Evolutionary conservation across 2,888 invertebrate genomes (phyloP), one percentile per base, ranked within the genome.

Genomic region (Campoplex capitator): DNA sequence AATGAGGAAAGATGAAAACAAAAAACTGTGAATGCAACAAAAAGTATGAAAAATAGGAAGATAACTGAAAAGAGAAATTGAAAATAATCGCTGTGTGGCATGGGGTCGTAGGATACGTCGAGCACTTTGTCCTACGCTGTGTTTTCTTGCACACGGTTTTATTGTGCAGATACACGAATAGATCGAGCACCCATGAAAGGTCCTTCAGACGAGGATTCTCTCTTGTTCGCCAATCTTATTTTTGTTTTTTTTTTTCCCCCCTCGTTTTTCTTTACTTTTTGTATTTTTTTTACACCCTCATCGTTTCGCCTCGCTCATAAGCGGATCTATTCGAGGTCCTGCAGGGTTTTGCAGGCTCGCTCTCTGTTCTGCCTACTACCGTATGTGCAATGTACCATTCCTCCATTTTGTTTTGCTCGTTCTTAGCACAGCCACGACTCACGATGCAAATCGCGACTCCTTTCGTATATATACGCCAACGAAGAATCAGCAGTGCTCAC

Each of bases 401-500:
- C 56, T 56, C 54, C 54, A 32, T 45, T 56, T 38, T 56, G 78
- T 54, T 67, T 56, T 18, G 68, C 38, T 77, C 75, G 65, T 70
- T 68, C 38, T 54, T 75, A 23, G 23, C 23, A 0, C 42, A 54
- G 42, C 48, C 83, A 23, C 38, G 28, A 62, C 35, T 74, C 58
- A 32, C n/a, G 68, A 86, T 84, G 86, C 86, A 83, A 86, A 86
- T 83, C 71, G 75, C 71, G 75, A 86, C 71, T 67, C 70, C 70
- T 62, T 71, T 70, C 51, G 65, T 35, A 62, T 56, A 45, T 23
- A 23, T 23, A 23, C 51, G 32, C 56, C 42, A 73, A n/a, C 51
- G 68, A 68, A 75, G 75, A 65, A 85, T 81, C 83, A 79, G n/a
- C 65, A 45, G 28, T 18, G 9, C 23, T 28, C 23, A 76, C 18